Percentiles rank a stretch among this genome's conserved stretches.
Evolutionary conservation across 2,888 invertebrate genomes (phyloP).

Genomic region (Lypha dubia): DNA sequence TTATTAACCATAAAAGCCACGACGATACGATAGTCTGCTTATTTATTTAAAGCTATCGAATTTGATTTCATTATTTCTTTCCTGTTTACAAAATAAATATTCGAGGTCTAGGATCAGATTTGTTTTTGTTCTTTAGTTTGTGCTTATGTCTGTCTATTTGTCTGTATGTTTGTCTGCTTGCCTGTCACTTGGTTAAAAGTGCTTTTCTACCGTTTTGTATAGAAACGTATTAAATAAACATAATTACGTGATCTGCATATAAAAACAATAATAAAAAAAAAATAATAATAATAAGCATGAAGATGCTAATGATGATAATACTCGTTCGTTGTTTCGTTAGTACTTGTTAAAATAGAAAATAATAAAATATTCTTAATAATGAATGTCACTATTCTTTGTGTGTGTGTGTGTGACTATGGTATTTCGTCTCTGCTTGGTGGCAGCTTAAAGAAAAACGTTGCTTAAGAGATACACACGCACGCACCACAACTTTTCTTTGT

Average conservation of each 20-base stretch:
- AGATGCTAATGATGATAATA: constrained; percentile 42
- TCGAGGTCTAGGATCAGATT: neutral
- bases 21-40: constrained; percentile 10
- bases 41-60: constrained; percentile 28
- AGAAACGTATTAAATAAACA: constrained; percentile 58
- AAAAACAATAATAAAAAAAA: constrained; percentile 42
- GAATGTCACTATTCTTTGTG: constrained; percentile 8
- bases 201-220: constrained; percentile 33
- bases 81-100: neutral
- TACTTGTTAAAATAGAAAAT: constrained; percentile 34
- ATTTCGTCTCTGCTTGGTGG: neutral
- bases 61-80: constrained; percentile 42
- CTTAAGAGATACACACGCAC: constrained; percentile 25
- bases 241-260: constrained; percentile 67
- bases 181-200: constrained; percentile 18
- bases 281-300: constrained; percentile 33
- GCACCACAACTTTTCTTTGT: neutral
- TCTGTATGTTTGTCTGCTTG: neutral
- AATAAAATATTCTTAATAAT: constrained; percentile 32
- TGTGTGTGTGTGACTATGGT: neutral
- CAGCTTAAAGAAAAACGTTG: neutral
- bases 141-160: neutral
- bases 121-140: neutral
- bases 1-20: constrained; percentile 52
- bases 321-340: no score